These are phyloP conservation scores for Melieria crassipennis DNA, from an alignment of 2,888 invertebrate species.

Conservation along the genomic window DNA sequence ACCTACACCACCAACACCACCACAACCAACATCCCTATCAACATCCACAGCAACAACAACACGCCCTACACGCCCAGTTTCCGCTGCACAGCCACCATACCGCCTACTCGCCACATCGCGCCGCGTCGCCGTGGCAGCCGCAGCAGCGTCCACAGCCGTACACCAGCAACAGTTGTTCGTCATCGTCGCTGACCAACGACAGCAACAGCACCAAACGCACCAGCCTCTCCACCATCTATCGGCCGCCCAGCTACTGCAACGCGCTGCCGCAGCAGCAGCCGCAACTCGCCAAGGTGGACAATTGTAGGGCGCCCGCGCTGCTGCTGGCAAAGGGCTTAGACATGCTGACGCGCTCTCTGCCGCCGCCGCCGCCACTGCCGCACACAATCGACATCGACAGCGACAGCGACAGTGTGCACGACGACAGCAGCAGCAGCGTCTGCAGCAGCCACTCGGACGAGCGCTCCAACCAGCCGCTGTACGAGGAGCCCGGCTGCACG, in stretches of 20 bases:
- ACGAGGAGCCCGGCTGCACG: background rate
- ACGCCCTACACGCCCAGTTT: slow-evolving; percentile 42
- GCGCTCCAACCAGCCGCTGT: slow-evolving; percentile 22
- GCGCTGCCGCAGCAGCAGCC: slow-evolving; percentile 15
- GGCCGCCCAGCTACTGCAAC: slow-evolving; percentile 38
- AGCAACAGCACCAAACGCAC: slow-evolving; percentile 48
- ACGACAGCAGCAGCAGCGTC: slow-evolving; percentile 44
- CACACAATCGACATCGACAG: slow-evolving; percentile 30
- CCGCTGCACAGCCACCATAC: slow-evolving; percentile 45
- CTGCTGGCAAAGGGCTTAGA: slow-evolving; percentile 30
- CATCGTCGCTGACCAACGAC: slow-evolving; percentile 47
- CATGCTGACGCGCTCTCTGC: slow-evolving; percentile 41
- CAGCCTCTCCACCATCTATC: slow-evolving; percentile 46
- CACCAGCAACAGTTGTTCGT: slow-evolving; percentile 45
- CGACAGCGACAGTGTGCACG: slow-evolving; percentile 39
- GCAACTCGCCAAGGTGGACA: slow-evolving; percentile 17
- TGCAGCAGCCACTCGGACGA: slow-evolving; percentile 42
- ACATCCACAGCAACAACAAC: slow-evolving; percentile 42
- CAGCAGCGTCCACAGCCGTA: slow-evolving; percentile 41
- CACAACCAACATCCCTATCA: slow-evolving; percentile 45
- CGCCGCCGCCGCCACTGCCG: slow-evolving; percentile 35
- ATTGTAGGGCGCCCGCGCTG: slow-evolving; percentile 25
- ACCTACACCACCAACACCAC: slow-evolving; percentile 13
- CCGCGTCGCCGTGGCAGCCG: slow-evolving; percentile 26
- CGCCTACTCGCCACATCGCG: slow-evolving; percentile 40